Conservation (phyloP, 2,113 vertebrate species). For the Eretmochelys imbricata region DNA sequence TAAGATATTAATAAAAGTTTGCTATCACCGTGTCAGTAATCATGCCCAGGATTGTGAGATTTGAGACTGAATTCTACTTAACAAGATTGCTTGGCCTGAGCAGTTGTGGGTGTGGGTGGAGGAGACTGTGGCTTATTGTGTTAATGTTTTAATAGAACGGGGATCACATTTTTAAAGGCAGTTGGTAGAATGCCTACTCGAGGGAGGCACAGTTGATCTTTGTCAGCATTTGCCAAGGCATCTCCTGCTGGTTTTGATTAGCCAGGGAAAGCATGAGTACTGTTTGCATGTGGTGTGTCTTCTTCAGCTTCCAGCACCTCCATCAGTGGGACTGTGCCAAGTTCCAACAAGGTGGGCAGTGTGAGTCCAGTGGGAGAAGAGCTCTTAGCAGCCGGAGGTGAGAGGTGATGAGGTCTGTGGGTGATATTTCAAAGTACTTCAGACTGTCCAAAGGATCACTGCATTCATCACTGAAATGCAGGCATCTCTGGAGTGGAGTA, state of each 20-base stretch:
- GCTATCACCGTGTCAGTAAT: neutral
- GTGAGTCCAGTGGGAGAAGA: neutral
- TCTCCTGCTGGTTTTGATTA: neutral
- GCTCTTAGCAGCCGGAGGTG: neutral
- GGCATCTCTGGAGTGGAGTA: neutral
- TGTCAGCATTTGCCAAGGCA: neutral
- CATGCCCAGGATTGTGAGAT: neutral
- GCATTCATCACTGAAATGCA: neutral
- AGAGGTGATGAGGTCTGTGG: neutral
- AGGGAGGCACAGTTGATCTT: neutral
- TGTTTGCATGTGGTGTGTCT: neutral
- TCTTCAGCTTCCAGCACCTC: neutral
- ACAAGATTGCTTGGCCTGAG: neutral
- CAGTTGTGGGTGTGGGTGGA: neutral
- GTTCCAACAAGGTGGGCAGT: neutral
- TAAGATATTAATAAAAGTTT: neutral
- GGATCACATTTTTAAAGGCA: neutral
- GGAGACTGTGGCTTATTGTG: no score
- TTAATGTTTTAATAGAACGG: no score
- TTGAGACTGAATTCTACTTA: neutral
- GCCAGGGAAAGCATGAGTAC: neutral
- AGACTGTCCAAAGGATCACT: neutral
- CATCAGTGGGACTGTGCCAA: fast-evolving
- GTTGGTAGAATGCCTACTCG: neutral
- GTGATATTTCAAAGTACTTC: neutral